Base-by-base conservation (phyloP, 2,888 invertebrate genomes). In the Pogonocherus hispidulus region DNA sequence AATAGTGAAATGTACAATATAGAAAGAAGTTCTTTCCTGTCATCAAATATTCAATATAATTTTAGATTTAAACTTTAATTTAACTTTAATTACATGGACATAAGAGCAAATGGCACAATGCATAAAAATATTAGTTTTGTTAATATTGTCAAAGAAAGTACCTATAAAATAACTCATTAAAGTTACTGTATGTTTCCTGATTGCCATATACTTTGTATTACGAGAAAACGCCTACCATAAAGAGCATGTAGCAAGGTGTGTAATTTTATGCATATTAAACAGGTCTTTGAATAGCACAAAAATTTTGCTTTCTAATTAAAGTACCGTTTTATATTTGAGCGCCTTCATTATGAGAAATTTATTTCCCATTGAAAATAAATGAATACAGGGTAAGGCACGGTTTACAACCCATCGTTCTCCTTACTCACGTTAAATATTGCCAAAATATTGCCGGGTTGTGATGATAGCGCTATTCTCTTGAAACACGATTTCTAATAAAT, bases 401-500 rank as follows among this genome's bases (percentile, higher is more conserved):
- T 41, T 41, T 41, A 16, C 16, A n/a, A n/a, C 41, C 11, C 16
- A 41, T 41, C 14, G n/a, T 41, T 14, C n/a, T 1, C 41, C n/a
- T 41, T 41, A 14, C 41, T 41, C 6, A n/a, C 11, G 41, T 41
- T 41, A n/a, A 3, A n/a, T 41, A 41, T 41, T 14, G 14, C 41
- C 41, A 41, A 41, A 41, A 41, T 14, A 14, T 41, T 41, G 41
- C 14, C 41, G 41, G 41, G 11, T 41, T 41, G 41, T n/a, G 41
- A 41, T 41, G 14, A 41, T 41, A 41, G n/a, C 14, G 41, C 41
- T 14, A 41, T 41, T 41, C 14, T 41, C 41, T n/a, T 41, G 41
- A 41, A n/a, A 41, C 14, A 14, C 41, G 41, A 41, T 41, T 41
- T 41, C 41, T 41, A 41, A 41, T 41, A 41, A 41, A 41, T 41